Base-by-base conservation (phyloP, 1,140 invertebrate genomes). In the Lasaia peninsularis region DNA sequence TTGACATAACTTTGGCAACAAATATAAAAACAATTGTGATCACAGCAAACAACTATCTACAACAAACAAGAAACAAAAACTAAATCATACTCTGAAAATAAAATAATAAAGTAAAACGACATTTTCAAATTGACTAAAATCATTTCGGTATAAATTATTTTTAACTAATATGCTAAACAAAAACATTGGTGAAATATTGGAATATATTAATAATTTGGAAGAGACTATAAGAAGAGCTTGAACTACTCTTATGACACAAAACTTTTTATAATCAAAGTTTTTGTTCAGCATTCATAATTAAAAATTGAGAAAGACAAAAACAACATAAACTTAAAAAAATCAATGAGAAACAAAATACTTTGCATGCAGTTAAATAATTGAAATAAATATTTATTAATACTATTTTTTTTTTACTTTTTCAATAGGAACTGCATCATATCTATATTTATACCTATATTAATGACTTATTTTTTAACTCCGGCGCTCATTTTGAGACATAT, bases 361-460 rank as follows among this genome's bases (percentile, higher is more conserved):
- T 24, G 35, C 40, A 54, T 53, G 24, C 51, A 54, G n/a, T 65
- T 58, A 58, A 56, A 59, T 48, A 49, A 67, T 53, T 28, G 62
- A 67, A 68, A 62, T 52, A 35, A 52, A 44, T 73, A 68, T 65
- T 69, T 67, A 62, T 67, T 59, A 52, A 48, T 40, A 62, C 37
- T 44, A 44, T 44, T 20, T 40, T 34, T 34, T 32, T 35, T 44
- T 44, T 44, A 18, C 16, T 70, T 68, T 69, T 62, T 59, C 48
- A 50, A 71, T 86, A 83, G 82, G 80, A 86, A 83, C 80, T 82
- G 75, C 56, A 50, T 62, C 40, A 21, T 59, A 56, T 28, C 44
- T 63, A 33, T 18, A 52, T 18, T 4, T 33, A 52, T 18, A 18
- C 31, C 11, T 33, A 32, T 16, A 34, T 21, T 35, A 35, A 35